Percentiles rank a stretch among this genome's conserved stretches.
Conservation (phyloP, 1,140 invertebrate species). For the Aphaenogaster rudis region DNA sequence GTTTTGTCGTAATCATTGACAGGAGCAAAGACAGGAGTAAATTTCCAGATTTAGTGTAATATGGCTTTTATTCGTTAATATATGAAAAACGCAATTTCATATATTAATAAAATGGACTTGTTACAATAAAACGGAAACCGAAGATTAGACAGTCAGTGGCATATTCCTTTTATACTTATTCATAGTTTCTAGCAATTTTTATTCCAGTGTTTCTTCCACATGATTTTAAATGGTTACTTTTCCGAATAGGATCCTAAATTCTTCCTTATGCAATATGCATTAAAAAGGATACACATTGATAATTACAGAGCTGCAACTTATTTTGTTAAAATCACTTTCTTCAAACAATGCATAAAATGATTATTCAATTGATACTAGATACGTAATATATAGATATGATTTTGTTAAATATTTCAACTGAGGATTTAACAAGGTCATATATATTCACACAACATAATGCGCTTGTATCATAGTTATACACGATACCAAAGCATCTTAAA, state of each 20-base stretch:
- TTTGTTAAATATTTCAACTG: not conserved
- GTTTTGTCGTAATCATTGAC: not conserved
- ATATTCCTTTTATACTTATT: conserved; percentile 16
- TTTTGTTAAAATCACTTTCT: conserved; percentile 10
- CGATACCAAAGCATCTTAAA: not conserved
- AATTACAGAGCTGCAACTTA: not conserved
- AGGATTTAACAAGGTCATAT: not conserved
- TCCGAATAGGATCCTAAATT: not conserved
- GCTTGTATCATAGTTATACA: not conserved
- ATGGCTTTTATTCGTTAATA: not conserved
- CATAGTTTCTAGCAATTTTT: not conserved
- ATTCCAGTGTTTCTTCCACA: not conserved
- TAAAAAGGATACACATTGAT: not conserved
- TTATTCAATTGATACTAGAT: not conserved
- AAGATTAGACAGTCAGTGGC: not conserved
- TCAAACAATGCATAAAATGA: not conserved
- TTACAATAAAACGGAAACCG: not conserved
- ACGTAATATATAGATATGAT: not conserved
- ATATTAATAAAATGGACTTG: not conserved
- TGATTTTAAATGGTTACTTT: not conserved
- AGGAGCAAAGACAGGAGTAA: not conserved
- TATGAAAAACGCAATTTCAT: not conserved
- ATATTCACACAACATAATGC: not conserved
- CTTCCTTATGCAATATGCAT: not conserved
- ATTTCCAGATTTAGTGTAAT: not conserved